Conservation (phyloP, 2,888 invertebrate species). For the Salticus scenicus region DNA sequence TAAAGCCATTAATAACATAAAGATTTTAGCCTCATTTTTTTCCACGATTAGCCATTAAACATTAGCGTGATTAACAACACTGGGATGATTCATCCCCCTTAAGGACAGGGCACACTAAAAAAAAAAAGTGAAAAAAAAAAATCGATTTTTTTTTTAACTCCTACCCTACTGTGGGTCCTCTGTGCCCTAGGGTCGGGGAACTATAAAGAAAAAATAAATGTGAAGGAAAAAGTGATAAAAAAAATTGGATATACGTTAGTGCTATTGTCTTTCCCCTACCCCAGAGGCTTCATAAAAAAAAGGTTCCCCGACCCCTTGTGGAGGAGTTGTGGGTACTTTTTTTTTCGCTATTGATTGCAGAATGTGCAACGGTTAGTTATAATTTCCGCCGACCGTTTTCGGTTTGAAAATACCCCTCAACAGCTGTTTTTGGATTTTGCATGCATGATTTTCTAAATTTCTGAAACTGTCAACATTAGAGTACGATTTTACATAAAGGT, state of each 20-base stretch:
- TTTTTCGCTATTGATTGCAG: slow-evolving; percentile 39
- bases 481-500: too few relatives aligned
- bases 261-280: slow-evolving; percentile 63
- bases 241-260: slow-evolving; percentile 34
- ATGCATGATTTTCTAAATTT: neutral
- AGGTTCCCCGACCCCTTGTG: slow-evolving; percentile 51
- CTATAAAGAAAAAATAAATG: slow-evolving; percentile 19
- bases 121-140: slow-evolving; percentile 30
- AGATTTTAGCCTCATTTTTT: slow-evolving; percentile 38
- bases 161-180: slow-evolving; percentile 23
- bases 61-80: slow-evolving; percentile 65
- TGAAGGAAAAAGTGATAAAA: slow-evolving; percentile 7
- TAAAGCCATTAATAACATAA: slow-evolving; percentile 50
- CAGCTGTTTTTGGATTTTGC: slow-evolving; percentile 33
- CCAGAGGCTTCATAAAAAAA: slow-evolving; percentile 50
- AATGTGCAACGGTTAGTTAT: slow-evolving; percentile 39
- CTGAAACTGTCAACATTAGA: too few relatives aligned
- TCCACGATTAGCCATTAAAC: slow-evolving; percentile 65
- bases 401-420: slow-evolving; percentile 34
- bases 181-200: slow-evolving; percentile 46
- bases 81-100: slow-evolving; percentile 51
- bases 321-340: slow-evolving; percentile 39
- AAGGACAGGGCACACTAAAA: neutral
- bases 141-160: slow-evolving; percentile 52
- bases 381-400: slow-evolving; percentile 45